These are phyloP conservation scores for Drosophila nannoptera DNA, from an alignment of 1,140 invertebrate species.

Conservation along the genomic window DNA sequence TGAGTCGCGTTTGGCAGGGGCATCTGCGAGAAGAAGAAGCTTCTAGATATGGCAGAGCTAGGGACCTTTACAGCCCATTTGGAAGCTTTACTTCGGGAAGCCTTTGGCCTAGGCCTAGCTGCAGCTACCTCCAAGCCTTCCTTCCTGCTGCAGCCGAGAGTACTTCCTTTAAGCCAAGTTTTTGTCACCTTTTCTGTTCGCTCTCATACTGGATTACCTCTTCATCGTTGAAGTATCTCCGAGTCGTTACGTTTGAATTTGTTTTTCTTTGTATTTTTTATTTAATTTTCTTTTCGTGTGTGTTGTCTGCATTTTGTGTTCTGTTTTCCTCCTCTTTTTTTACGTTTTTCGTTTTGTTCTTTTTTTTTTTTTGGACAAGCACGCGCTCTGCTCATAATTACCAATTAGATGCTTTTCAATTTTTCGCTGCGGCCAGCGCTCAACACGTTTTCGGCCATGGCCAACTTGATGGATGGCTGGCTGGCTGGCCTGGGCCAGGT, in stretches of 20 bases:
- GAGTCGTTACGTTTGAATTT: not conserved
- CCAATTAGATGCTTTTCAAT: slow-evolving; percentile 65
- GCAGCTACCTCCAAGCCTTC: too few species aligned
- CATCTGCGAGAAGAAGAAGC: too few species aligned
- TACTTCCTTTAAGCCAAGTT: too few species aligned
- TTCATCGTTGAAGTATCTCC: not conserved
- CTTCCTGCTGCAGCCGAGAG: too few species aligned
- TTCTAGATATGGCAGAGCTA: not conserved
- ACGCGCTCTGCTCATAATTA: slow-evolving; percentile 61
- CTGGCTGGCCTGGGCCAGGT: not conserved
- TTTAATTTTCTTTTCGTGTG: slow-evolving; percentile 15
- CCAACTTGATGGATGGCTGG: slow-evolving; percentile 41
- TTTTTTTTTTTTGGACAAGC: slow-evolving; percentile 46
- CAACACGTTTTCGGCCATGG: slow-evolving; percentile 48
- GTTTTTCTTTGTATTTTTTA: slow-evolving; percentile 1
- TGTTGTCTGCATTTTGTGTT: slow-evolving; percentile 30
- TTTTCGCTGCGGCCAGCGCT: slow-evolving; percentile 51
- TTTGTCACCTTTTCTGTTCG: too few species aligned
- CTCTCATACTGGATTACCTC: too few species aligned
- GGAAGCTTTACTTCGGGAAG: too few species aligned
- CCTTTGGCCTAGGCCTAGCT: too few species aligned
- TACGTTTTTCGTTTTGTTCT: slow-evolving; percentile 24
- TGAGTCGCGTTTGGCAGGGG: not conserved
- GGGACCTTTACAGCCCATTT: too few species aligned
- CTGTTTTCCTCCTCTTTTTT: slow-evolving; percentile 19